phyloP scores from a whole-genome alignment of 2,113 vertebrate species.

The Hemiscyllium ocellatum region DNA sequence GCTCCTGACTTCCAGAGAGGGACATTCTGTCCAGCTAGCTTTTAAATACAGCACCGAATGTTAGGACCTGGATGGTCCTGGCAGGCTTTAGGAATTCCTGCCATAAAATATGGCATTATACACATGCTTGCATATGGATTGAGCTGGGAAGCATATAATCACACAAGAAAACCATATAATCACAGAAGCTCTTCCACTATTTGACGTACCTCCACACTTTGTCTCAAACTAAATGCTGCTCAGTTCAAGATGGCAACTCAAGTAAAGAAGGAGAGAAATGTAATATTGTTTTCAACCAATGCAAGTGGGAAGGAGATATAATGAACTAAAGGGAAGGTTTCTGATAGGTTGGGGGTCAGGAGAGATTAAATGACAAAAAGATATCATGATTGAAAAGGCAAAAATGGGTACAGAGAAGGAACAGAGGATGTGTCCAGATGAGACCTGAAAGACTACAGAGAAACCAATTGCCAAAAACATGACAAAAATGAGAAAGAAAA shows the following conservation, averaged over 20 bases:
- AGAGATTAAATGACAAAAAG: neutral
- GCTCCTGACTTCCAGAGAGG: too few species aligned
- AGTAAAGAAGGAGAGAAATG: neutral
- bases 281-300: neutral
- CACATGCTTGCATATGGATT: too few species aligned
- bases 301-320: neutral
- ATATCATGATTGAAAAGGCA: neutral
- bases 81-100: too few species aligned
- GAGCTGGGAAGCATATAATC: too few species aligned
- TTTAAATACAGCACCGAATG: too few species aligned
- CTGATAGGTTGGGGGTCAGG: neutral
- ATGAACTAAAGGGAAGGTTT: neutral
- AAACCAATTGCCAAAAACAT: neutral
- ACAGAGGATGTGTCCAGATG: neutral
- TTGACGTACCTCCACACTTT: too few species aligned
- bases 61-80: too few species aligned
- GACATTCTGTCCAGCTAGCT: too few species aligned
- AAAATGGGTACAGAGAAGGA: neutral
- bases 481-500: neutral
- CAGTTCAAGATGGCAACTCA: neutral
- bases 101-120: too few species aligned
- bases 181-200: too few species aligned
- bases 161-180: too few species aligned
- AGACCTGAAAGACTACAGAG: too few species aligned
- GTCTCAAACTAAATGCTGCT: neutral